Base-by-base conservation (phyloP, 2,888 invertebrate species). In the Hipparchia sbordonii region DNA sequence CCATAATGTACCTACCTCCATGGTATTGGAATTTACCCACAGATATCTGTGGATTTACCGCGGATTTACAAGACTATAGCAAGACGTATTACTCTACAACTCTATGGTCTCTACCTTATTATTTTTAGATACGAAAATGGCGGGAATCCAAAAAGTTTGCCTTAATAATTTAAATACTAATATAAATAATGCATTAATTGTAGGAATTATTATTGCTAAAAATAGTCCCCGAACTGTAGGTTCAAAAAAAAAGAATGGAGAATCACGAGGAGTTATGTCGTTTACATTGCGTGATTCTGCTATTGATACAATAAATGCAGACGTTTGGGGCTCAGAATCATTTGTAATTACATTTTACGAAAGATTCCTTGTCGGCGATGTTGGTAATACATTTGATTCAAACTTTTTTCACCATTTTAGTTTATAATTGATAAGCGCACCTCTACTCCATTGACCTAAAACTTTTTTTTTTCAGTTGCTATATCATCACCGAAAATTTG, bases 241-340 rank as follows among this genome's bases (percentile, higher is more conserved):
- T 56, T 88, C 88, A 3, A 94, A 92, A 80, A 94, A 93, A 82
- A 93, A 94, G 84, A 93, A 88, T 77, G 91, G 90, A 39, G 94
- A 94, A 72, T 88, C 90, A 51, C 94, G 95, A 77, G 96, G 95
- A n/a, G 97, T 97, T 0, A 96, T 96, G 90, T 96, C 95, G 71
- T 96, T 97, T 77, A 97, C 97, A 0, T 77, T 97, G 46, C 94
- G 97, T 76, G 97, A 97, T 89, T 96, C 97, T 0, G 92, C 95
- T 23, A 85, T 94, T 1, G 96, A 96, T 84, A 95, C 96, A 6
- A 96, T 97, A 65, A 97, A 97, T 84, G 96, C 96, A 13, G 96
- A 96, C 75, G 96, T 95, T 76, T 97, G 97, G 97, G 97, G 97
- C 3, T 92, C 95, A 5, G 94, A 94, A 72, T 95, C 95, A 77